phyloP scores from a whole-genome alignment of 2,797 vertebrate genomes.

The Protosalanx chinensis region DNA sequence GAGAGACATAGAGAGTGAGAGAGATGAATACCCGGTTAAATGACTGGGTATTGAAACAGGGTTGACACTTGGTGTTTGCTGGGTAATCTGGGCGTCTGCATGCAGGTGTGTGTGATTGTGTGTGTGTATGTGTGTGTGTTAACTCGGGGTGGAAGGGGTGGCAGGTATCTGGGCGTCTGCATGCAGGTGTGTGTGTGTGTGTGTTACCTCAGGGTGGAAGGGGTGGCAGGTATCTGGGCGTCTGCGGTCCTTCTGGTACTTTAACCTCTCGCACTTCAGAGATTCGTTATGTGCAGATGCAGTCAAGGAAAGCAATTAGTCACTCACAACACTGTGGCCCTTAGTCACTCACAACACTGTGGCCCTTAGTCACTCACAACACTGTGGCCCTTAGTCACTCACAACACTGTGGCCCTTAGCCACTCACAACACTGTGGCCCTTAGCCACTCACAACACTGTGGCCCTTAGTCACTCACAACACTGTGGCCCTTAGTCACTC shows the following conservation, averaged over 20 bases:
- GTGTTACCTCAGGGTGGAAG: constrained; percentile 90
- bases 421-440: not conserved
- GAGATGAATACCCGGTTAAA: not conserved
- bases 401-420: constrained; percentile 50
- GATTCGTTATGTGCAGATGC: constrained; percentile 93
- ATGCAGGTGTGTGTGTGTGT: not conserved
- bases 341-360: not conserved
- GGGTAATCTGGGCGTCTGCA: not conserved
- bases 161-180: too few relatives aligned
- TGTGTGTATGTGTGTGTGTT: too few relatives aligned
- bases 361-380: not conserved
- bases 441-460: not conserved
- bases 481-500: not conserved
- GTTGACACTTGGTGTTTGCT: not conserved
- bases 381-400: too few relatives aligned
- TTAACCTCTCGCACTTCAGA: constrained; percentile 93
- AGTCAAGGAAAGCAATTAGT: constrained; percentile 51
- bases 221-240: constrained; percentile 96
- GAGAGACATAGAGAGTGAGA: constrained; percentile 2
- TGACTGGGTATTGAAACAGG: not conserved
- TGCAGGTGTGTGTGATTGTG: not conserved
- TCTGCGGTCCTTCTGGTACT: constrained; percentile 94
- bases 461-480: not conserved
- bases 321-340: not conserved
- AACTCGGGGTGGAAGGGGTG: too few relatives aligned